A percentile compares a stretch with the other conserved stretches of the same genome.
Evolutionary conservation across 2,888 invertebrate genomes (phyloP).

Genomic region (Neoascia interrupta): DNA sequence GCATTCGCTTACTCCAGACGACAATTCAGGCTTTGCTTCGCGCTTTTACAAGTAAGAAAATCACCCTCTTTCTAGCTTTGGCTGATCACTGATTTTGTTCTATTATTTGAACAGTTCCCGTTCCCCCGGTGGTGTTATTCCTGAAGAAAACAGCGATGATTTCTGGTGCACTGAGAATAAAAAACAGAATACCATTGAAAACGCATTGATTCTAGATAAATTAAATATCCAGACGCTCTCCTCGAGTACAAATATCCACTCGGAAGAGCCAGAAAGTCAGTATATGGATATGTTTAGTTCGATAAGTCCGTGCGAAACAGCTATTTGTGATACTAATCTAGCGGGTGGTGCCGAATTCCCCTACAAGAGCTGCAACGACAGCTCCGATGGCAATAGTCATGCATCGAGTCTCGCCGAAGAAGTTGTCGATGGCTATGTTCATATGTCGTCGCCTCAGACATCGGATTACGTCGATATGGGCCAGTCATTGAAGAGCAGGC

Average conservation of each 20-base stretch:
- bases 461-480: constrained; percentile 84
- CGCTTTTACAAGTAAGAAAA: constrained; percentile 75
- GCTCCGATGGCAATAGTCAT: constrained; percentile 82
- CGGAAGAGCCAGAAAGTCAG: constrained; percentile 65
- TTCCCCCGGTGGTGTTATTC: constrained; percentile 79
- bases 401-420: constrained; percentile 83
- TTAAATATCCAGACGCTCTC: constrained; percentile 52
- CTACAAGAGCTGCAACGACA: constrained; percentile 73
- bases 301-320: constrained; percentile 81
- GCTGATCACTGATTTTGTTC: constrained; percentile 7
- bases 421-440: constrained; percentile 82
- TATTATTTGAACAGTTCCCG: constrained; percentile 69
- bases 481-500: constrained; percentile 73
- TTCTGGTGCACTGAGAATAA: constrained; percentile 70
- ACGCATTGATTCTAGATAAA: constrained; percentile 47
- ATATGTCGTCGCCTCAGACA: constrained; percentile 82
- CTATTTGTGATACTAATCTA: constrained; percentile 81
- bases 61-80: constrained; percentile 18
- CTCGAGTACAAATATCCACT: constrained; percentile 42
- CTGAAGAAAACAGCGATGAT: constrained; percentile 83
- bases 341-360: constrained; percentile 79
- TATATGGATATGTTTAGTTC: constrained; percentile 82
- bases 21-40: constrained; percentile 77
- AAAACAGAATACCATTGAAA: constrained; percentile 40
- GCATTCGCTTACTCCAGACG: constrained; percentile 83